Evolutionary conservation across 1,140 invertebrate species (phyloP).

Genomic region (Drosophila arawakana): DNA sequence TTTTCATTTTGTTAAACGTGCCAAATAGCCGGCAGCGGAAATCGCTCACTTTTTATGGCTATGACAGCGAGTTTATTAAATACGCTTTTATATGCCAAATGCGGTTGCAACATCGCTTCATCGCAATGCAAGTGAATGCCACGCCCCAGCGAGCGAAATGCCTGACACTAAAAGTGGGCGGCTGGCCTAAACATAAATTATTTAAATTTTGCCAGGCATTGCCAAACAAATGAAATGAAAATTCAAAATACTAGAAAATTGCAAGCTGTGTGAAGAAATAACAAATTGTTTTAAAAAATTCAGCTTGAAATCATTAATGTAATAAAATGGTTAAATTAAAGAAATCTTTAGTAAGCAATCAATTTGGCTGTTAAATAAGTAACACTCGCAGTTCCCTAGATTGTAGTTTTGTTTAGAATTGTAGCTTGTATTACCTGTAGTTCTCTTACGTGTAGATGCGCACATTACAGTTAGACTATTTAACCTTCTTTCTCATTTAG

Average conservation of each 20-base stretch:
- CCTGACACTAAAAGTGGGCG: slow-evolving; percentile 18
- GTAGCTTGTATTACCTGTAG: neutral
- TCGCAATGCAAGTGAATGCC: slow-evolving; percentile 2
- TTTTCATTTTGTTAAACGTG: slow-evolving; percentile 75
- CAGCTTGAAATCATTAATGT: too few species aligned
- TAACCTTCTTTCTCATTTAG: slow-evolving; percentile 22
- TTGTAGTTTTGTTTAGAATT: neutral
- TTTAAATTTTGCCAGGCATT: slow-evolving; percentile 11
- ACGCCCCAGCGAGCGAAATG: slow-evolving; percentile 11
- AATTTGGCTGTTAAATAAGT: neutral
- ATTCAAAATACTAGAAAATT: neutral
- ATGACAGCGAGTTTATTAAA: slow-evolving; percentile 37
- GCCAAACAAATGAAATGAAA: neutral
- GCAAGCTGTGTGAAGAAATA: too few species aligned
- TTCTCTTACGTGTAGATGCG: neutral
- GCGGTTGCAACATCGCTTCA: slow-evolving; percentile 28
- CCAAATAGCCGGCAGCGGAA: slow-evolving; percentile 72
- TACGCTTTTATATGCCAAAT: slow-evolving; percentile 25
- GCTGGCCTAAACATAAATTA: neutral
- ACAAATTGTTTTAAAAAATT: too few species aligned
- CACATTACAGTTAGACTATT: slow-evolving; percentile 23
- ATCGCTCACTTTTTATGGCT: slow-evolving; percentile 63
- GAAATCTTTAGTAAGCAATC: neutral
- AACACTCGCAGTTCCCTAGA: neutral
- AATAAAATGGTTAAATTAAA: too few species aligned